Conservation (phyloP, 2,113 vertebrate genomes). For the human (Homo sapiens) region DNA sequence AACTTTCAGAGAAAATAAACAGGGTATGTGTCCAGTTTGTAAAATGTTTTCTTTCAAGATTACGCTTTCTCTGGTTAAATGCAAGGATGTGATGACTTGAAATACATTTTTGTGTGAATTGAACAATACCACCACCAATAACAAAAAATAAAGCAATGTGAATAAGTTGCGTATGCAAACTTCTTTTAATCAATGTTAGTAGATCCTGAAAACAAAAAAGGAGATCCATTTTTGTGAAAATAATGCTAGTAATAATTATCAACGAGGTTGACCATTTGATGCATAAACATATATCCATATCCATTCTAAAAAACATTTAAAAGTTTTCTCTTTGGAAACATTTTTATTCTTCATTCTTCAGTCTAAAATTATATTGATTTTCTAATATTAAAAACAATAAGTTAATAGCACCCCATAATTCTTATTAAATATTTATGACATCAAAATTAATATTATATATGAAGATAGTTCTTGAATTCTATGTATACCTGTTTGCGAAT, state of each 20-base stretch:
- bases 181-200: slow-evolving; percentile 72
- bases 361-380: slow-evolving; percentile 46
- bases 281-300: neutral
- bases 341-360: slow-evolving; percentile 23
- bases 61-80: slow-evolving; percentile 83
- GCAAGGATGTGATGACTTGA: slow-evolving; percentile 82
- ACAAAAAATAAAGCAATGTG: slow-evolving; percentile 84
- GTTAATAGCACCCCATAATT: neutral
- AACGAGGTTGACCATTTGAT: neutral
- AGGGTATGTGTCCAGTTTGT: slow-evolving; percentile 84
- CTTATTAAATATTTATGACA: slow-evolving; percentile 39
- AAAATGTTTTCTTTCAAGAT: slow-evolving; percentile 83
- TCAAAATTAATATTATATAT: slow-evolving; percentile 17
- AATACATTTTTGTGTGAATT: slow-evolving; percentile 81
- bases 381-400: slow-evolving; percentile 30
- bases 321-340: neutral
- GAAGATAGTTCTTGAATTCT: neutral
- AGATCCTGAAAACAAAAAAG: neutral
- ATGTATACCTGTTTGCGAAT: neutral
- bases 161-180: slow-evolving; percentile 83
- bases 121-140: slow-evolving; percentile 63
- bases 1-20: slow-evolving; percentile 84
- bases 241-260: slow-evolving; percentile 42
- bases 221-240: slow-evolving; percentile 22
- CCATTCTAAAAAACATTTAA: slow-evolving; percentile 31